Evolutionary conservation across 2,888 invertebrate genomes (phyloP), one percentile per base, ranked within the genome.

Genomic region (Pachliopta kotzebuea): DNA sequence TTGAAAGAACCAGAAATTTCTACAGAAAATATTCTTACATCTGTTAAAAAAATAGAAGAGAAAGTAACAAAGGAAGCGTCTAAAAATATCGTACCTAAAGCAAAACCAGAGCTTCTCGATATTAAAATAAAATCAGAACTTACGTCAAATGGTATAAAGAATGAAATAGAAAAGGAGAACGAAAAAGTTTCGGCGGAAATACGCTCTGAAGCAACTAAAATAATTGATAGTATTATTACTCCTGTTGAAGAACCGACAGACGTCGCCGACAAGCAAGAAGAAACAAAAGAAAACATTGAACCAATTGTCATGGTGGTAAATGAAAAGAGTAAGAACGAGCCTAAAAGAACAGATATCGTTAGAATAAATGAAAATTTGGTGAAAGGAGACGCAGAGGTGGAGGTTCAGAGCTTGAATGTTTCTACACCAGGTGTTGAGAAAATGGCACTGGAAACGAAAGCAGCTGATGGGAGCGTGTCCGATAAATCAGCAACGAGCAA

Each of bases 381-480:
- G 45, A 92, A 92, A 73, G 93, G 92, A 21, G 93, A 93, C 66
- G 91, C 93, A 53, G 94, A 94, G 68, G 89, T 93, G 20, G 94
- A 94, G 75, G 92, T 93, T 67, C 93, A 93, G 73, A 93, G 93
- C 81, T 93, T 93, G 11, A 94, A 94, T 74, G 75, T 91, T 50
- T 87, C 91, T 0, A 83, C 89, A 31, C 86, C 89, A 0, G 83
- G 79, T 0, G 70, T 76, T 0, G 79, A 81, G 11, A 87, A 84
- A 66, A 80, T 83, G 57, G 72, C 71, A 49, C 69, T 76, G 11
- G 76, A 77, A 21, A 79, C 71, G 65, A 87, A 84, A 69, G 79
- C 76, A 72, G 72, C 76, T 4, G 88, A 85, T 37, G 86, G 83
- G 7, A 84, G 81, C 50, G 84, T 76, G 9, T 90, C 88, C 0